These are phyloP conservation scores for Troides oblongomaculatus DNA, from an alignment of 2,888 invertebrate genomes.

Conservation along the genomic window DNA sequence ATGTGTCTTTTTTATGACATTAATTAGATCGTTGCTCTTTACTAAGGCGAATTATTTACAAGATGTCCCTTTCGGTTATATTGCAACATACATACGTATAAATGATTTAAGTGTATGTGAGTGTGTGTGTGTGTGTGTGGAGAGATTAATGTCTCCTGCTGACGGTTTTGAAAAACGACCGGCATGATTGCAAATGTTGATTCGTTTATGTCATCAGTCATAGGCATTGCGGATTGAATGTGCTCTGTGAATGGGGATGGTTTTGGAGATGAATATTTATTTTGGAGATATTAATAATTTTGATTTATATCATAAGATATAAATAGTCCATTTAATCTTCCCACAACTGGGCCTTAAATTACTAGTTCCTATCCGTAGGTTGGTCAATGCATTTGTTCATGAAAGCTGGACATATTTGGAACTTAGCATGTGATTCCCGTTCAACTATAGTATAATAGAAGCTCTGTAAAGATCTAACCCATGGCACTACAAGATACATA, in stretches of 20 bases:
- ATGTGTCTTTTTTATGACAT: too few relatives aligned
- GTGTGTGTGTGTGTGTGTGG: slow-evolving; percentile 33
- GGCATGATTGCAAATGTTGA: slow-evolving; percentile 39
- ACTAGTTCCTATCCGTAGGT: too few relatives aligned
- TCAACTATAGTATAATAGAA: too few relatives aligned
- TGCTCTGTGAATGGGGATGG: neutral
- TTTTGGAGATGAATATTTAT: neutral
- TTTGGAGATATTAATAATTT: neutral
- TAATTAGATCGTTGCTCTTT: too few relatives aligned
- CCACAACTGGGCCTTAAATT: too few relatives aligned
- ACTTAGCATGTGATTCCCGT: too few relatives aligned
- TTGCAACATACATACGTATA: slow-evolving; percentile 53
- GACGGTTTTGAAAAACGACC: slow-evolving; percentile 33
- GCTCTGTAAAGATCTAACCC: too few relatives aligned
- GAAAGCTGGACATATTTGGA: too few relatives aligned
- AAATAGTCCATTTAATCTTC: neutral
- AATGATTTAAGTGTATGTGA: neutral
- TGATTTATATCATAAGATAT: neutral
- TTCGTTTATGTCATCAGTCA: slow-evolving; percentile 38
- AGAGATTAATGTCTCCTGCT: slow-evolving; percentile 55
- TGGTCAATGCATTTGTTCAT: too few relatives aligned
- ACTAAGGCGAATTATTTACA: neutral
- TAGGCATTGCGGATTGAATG: slow-evolving; percentile 24
- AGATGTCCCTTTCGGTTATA: slow-evolving; percentile 47
- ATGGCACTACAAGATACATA: too few relatives aligned